phyloP scores from a whole-genome alignment of 1,140 invertebrate species.

The Phenacoccus solenopsis region DNA sequence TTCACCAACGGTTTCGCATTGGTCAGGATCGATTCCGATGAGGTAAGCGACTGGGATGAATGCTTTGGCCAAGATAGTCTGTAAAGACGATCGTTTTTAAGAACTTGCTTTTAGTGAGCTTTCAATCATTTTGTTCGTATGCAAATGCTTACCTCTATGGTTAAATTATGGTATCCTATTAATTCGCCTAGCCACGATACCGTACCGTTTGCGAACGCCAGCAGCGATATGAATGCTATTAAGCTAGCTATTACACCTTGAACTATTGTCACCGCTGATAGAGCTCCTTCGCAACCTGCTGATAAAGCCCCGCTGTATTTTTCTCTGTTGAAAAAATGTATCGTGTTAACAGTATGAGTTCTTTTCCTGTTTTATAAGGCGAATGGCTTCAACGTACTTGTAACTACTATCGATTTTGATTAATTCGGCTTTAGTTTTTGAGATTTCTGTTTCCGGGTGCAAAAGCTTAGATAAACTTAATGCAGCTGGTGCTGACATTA shows the following conservation, averaged over 20 bases:
- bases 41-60: conserved; percentile 75
- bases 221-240: conserved; percentile 77
- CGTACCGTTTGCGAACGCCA: conserved; percentile 68
- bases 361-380: background rate
- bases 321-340: background rate
- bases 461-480: conserved; percentile 79
- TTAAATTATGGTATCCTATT: conserved; percentile 45
- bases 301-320: background rate
- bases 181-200: conserved; percentile 65
- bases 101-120: too few species aligned
- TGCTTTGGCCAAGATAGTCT: conserved; percentile 67
- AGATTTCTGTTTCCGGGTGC: conserved; percentile 74
- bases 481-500: conserved; percentile 90
- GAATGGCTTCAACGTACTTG: background rate
- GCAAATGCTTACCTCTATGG: conserved; percentile 37
- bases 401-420: conserved; percentile 44
- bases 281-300: conserved; percentile 77
- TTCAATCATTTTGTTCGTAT: background rate
- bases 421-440: conserved; percentile 52
- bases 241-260: conserved; percentile 81
- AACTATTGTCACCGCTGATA: conserved; percentile 65
- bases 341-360: too few species aligned
- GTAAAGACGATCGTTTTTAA: conserved; percentile 31
- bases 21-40: conserved; percentile 63
- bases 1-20: conserved; percentile 63